Conservation (phyloP, 2,797 vertebrate genomes). For the Lindbergichthys nudifrons region DNA sequence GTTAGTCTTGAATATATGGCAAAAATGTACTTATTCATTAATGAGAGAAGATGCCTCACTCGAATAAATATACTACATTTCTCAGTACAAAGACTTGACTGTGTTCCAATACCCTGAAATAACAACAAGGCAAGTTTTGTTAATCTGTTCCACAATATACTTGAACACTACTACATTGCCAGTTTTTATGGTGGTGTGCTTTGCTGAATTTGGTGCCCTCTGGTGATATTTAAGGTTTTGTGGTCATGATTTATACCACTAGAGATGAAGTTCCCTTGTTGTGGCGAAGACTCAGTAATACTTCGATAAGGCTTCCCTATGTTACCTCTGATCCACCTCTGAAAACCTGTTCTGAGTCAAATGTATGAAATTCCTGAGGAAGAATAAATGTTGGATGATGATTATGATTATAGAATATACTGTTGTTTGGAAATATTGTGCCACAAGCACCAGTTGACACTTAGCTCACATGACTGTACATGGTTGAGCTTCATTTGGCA, state of each 20-base stretch:
- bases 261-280: constrained; percentile 1
- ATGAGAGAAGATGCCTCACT: not conserved
- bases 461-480: not conserved
- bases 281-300: not conserved
- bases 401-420: not conserved
- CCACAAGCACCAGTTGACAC: not conserved
- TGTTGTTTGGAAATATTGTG: not conserved
- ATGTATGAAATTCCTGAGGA: not conserved
- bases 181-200: not conserved
- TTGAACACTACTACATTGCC: not conserved
- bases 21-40: not conserved
- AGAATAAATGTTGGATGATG: not conserved
- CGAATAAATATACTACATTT: not conserved
- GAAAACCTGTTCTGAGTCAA: constrained; percentile 1
- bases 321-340: not conserved
- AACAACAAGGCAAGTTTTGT: not conserved
- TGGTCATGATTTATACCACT: constrained; percentile 14
- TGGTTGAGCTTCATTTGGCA: not conserved
- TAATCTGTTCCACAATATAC: not conserved
- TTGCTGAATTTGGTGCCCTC: constrained; percentile 14
- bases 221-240: constrained; percentile 11
- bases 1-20: not conserved
- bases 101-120: not conserved
- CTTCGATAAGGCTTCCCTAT: constrained; percentile 7
- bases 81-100: not conserved